Conservation (phyloP, 2,797 vertebrate genomes). For the Okamejei kenojei region DNA sequence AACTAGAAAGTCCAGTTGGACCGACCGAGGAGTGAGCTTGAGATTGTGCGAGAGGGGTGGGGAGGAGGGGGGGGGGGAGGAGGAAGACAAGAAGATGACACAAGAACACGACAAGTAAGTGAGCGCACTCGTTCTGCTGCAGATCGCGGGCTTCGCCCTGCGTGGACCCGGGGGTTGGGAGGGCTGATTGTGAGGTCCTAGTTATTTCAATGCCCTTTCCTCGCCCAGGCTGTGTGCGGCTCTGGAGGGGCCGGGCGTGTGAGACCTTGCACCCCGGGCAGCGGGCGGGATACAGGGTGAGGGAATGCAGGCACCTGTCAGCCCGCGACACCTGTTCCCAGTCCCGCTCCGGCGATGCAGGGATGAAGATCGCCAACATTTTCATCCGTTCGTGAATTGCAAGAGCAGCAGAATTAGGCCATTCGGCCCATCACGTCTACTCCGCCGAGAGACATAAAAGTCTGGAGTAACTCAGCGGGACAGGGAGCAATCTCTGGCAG, state of each 20-base stretch:
- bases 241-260: background rate
- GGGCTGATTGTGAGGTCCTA: background rate
- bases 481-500: no score
- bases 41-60: no score
- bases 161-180: background rate
- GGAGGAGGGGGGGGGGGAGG: background rate
- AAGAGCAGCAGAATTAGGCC: no score
- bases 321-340: background rate
- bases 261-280: background rate
- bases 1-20: slow-evolving; percentile 98
- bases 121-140: slow-evolving; percentile 51
- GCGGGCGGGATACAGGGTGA: background rate
- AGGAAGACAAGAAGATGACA: slow-evolving; percentile 69
- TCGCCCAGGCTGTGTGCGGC: background rate
- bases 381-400: no score
- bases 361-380: no score
- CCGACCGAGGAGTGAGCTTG: slow-evolving; percentile 53
- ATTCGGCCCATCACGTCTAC: no score
- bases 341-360: no score
- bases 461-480: no score
- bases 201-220: background rate
- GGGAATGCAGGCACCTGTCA: slow-evolving; percentile 20
- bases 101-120: slow-evolving; percentile 98
- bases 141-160: background rate
- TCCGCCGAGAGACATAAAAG: no score